Percentiles rank a stretch among this genome's conserved stretches.
Conservation (phyloP, 2,113 vertebrate genomes). For the Galemys pyrenaicus region DNA sequence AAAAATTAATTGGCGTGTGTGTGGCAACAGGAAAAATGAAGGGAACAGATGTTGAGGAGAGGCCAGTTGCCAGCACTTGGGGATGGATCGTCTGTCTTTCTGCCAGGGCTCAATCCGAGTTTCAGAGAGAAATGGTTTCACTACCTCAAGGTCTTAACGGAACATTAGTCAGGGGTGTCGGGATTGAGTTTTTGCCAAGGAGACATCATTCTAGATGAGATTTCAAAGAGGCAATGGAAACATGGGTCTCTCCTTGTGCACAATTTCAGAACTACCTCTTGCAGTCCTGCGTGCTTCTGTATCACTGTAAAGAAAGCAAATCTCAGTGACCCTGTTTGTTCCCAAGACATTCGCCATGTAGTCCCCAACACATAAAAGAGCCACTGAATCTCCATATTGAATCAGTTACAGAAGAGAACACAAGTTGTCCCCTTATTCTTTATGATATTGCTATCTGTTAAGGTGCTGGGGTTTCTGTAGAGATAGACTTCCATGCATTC, state of each 20-base stretch:
- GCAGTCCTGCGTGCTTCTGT: neutral
- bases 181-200: conserved; percentile 60
- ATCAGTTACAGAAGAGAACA: neutral
- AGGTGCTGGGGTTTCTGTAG: neutral
- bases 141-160: conserved; percentile 64
- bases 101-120: conserved; percentile 14
- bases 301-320: neutral
- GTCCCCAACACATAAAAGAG: neutral
- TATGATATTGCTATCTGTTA: neutral
- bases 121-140: conserved; percentile 47
- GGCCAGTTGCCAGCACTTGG: conserved; percentile 33
- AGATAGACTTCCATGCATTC: neutral
- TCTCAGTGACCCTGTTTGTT: neutral
- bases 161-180: conserved; percentile 65
- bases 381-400: neutral
- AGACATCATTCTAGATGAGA: conserved; percentile 22
- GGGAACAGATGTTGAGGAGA: conserved; percentile 58
- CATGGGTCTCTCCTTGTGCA: neutral
- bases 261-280: neutral
- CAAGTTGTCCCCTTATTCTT: too few species aligned
- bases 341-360: accelerated
- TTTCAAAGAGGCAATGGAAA: conserved; percentile 24
- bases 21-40: conserved; percentile 53
- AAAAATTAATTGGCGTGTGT: conserved; percentile 48
- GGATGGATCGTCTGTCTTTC: conserved; percentile 43